phyloP scores from a whole-genome alignment of 2,113 vertebrate species.

The Noctilio leporinus region DNA sequence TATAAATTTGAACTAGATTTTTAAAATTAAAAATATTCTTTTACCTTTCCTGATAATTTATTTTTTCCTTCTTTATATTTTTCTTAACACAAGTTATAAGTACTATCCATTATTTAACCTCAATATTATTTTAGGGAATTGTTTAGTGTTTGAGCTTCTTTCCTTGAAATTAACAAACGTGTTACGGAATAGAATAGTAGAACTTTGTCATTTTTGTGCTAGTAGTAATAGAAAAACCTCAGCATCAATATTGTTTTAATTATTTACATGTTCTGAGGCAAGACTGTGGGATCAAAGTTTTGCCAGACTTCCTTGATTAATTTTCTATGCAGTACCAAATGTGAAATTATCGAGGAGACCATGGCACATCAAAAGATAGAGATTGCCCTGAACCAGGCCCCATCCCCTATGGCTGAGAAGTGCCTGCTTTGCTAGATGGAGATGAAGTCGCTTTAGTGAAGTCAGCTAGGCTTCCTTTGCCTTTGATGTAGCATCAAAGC shows the following conservation, averaged over 20 bases:
- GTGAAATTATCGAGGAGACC: slow-evolving; percentile 4
- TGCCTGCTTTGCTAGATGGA: not conserved
- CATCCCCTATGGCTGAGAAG: not conserved
- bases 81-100: not conserved
- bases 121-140: not conserved
- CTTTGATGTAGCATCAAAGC: slow-evolving; percentile 55
- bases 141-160: not conserved
- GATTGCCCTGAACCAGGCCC: not conserved
- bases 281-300: not conserved
- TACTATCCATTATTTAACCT: not conserved
- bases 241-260: slow-evolving; percentile 35
- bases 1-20: not conserved
- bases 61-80: not conserved
- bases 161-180: not conserved
- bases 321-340: slow-evolving; percentile 5
- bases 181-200: not conserved
- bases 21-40: not conserved
- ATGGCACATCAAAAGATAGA: slow-evolving; percentile 3
- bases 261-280: slow-evolving; percentile 21
- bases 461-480: not conserved
- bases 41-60: not conserved
- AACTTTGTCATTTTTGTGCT: not conserved
- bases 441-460: not conserved
- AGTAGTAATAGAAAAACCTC: not conserved
- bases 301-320: slow-evolving; percentile 40